Base-by-base conservation (phyloP, 2,113 vertebrate species). In the Grallaria varia region DNA sequence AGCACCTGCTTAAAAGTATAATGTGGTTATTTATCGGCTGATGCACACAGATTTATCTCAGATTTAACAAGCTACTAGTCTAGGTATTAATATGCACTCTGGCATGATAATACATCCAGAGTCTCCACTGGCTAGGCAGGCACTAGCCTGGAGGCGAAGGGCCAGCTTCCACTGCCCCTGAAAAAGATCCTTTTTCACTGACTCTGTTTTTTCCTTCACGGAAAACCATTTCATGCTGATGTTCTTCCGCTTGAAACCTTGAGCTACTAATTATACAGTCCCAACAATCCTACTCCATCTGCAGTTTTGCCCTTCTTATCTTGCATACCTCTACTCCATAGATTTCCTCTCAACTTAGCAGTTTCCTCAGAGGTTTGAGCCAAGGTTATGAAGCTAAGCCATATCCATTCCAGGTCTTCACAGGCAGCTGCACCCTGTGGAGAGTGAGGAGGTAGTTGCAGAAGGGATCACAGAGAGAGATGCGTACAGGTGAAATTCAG, bases 151-250 rank as follows among this genome's bases (percentile, higher is more conserved):
- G 42, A 92, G 14, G 3, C 64, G 44, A 87, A 95, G 52, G 27
- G 33, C 4, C 33, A 71, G 52, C 23, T 74, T 91, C 69, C 72
- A n/a, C 40, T 56, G 44, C 17, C n/a, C 52, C 64, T 47, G 60
- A 47, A 80, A 80, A 27, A 90, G 86, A 96, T 95, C 42, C 12
- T 72, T 67, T 95, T 95, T 89, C 93, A 81, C 89, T n/a, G 68
- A 95, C 56, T 64, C 45, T 0, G 2, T 4, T 69, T 73, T 52
- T 77, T 30, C 39, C 76, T 44, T 74, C 16, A 31, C 30, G 76
- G 28, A 92, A 52, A 72, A 72, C 20, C 6, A 37, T 81, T 78
- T 84, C 24, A 24, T 72, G 89, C 76, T 90, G 76, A 90, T 78
- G n/a, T 68, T 84, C 35, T 89, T 93, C 84, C 52, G 5, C 56